Evolutionary conservation across 1,140 invertebrate genomes (phyloP), one percentile per base, ranked within the genome.

Genomic region (Cephus cinctus): DNA sequence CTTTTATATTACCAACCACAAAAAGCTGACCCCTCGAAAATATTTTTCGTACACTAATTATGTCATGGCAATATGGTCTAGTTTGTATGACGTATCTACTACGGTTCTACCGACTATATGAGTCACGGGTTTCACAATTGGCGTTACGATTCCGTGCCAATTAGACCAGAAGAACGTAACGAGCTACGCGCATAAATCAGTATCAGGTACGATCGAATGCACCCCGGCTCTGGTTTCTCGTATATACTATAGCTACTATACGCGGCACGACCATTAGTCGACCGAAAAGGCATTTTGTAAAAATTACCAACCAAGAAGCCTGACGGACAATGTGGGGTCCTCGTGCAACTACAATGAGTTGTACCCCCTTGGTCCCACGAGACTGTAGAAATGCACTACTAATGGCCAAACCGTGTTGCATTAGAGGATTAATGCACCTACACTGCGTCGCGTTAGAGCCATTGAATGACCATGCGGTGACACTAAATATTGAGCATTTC

Each of bases 361-460:
- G 12, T 44, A 20, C 19, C 43, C 46, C 43, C 47, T 34, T 42
- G 34, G 43, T 65, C 60, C 56, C 63, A 25, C 41, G 59, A 55
- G 63, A 59, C 58, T 61, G 53, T 56, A 61, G 65, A 68, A 61
- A 68, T 67, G 62, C 61, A 63, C 57, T 52, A 57, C 63, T 71
- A 71, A 71, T 71, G 68, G 68, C 54, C 53, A 44, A 69, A 68
- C 56, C 68, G 47, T 71, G 68, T 71, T 68, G 60, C 64, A 61
- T 67, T 66, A 65, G 61, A 54, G 65, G 61, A 70, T 66, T 67
- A 66, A 67, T 63, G 59, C 60, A 54, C 48, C 36, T 47, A 46
- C 47, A 43, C 43, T 57, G 38, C 36, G 45, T 56, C 49, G 12
- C 46, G 27, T 52, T n/a, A n/a, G n/a, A n/a, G n/a, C n/a, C n/a